These are phyloP conservation scores for Ibycter americanus DNA, from an alignment of 2,797 vertebrate species.

Conservation along the genomic window DNA sequence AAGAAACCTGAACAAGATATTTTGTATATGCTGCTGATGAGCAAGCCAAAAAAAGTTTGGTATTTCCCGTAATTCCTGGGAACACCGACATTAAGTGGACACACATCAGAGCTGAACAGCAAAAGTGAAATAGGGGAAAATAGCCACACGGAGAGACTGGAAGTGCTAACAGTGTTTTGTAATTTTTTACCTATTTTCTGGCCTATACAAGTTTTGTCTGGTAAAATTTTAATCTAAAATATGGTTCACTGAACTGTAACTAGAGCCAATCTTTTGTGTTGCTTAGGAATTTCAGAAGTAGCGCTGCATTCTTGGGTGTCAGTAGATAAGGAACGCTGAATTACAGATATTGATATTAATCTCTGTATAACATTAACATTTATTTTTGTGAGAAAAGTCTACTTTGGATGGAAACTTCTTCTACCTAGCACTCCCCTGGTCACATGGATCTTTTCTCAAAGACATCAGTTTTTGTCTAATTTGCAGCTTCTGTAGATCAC, in stretches of 20 bases:
- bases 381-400: background rate
- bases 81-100: background rate
- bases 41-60: background rate
- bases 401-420: background rate
- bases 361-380: background rate
- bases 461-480: background rate
- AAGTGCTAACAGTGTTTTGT: background rate
- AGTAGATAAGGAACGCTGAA: background rate
- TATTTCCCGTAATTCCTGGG: background rate
- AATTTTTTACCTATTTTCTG: background rate
- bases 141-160: fast-evolving
- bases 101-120: background rate
- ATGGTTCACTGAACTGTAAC: background rate
- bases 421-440: background rate
- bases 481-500: background rate
- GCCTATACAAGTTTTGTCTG: background rate
- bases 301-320: background rate
- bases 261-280: background rate
- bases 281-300: background rate
- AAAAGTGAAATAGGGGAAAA: background rate
- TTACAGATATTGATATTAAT: background rate
- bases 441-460: background rate
- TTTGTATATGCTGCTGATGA: background rate
- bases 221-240: background rate
- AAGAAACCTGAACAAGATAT: background rate